Evolutionary conservation across 2,888 invertebrate genomes (phyloP).

Genomic region (Ctena decussata): DNA sequence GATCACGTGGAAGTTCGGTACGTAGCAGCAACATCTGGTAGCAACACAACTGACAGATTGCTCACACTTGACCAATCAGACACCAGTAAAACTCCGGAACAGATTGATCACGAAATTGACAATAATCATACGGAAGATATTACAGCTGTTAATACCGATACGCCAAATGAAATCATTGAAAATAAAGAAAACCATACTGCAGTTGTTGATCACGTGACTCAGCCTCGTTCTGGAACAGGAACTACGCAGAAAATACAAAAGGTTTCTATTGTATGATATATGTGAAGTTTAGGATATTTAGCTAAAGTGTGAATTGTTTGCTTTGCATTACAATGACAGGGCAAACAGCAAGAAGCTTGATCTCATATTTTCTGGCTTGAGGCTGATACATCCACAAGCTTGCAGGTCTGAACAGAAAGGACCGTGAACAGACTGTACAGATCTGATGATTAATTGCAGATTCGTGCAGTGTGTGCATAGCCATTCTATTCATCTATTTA

Average conservation of each 20-base stretch:
- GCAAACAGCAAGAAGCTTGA: too few relatives aligned
- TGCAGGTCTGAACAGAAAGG: too few relatives aligned
- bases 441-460: too few relatives aligned
- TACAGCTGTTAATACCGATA: constrained; percentile 4
- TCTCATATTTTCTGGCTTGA: too few relatives aligned
- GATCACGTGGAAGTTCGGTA: constrained; percentile 84
- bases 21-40: constrained; percentile 82
- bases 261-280: constrained; percentile 82
- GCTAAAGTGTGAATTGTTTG: too few relatives aligned
- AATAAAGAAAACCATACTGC: constrained; percentile 42
- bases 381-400: too few relatives aligned
- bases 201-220: constrained; percentile 8
- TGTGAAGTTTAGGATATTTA: constrained; percentile 10
- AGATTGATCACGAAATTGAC: constrained; percentile 42
- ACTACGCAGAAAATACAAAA: constrained; percentile 74
- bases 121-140: constrained; percentile 22
- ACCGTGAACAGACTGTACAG: too few relatives aligned
- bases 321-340: too few relatives aligned
- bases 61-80: constrained; percentile 73
- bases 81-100: constrained; percentile 57
- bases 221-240: constrained; percentile 34
- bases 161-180: constrained; percentile 41
- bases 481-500: too few relatives aligned
- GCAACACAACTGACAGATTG: constrained; percentile 83
- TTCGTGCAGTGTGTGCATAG: too few relatives aligned